Conservation (phyloP, 2,113 vertebrate genomes). For the Leptodactylus fuscus region DNA sequence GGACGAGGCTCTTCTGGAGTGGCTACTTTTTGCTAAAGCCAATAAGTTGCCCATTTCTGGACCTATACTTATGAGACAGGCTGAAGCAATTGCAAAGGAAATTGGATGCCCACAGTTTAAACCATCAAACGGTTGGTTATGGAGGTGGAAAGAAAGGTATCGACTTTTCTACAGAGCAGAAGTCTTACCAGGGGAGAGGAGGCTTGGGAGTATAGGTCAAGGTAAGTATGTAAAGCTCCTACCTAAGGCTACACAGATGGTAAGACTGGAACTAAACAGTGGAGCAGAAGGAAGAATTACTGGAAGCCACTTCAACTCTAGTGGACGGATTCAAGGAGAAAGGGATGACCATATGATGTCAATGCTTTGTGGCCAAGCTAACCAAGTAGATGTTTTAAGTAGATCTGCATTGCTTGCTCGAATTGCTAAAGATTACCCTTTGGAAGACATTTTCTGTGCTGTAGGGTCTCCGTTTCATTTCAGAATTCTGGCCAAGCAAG, state of each 20-base stretch:
- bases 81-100: constrained; percentile 54
- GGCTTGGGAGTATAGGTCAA: constrained; percentile 1
- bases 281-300: neutral
- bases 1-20: constrained; percentile 57
- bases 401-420: constrained; percentile 30
- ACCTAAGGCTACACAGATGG: constrained; percentile 1
- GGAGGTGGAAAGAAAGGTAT: constrained; percentile 59
- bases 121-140: constrained; percentile 57
- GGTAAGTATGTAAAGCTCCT: constrained; percentile 25
- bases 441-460: constrained; percentile 54
- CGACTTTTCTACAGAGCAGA: constrained; percentile 52
- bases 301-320: neutral
- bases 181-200: constrained; percentile 37
- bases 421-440: constrained; percentile 45
- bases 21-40: constrained; percentile 57
- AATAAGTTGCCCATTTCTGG: constrained; percentile 57
- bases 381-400: neutral
- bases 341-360: neutral
- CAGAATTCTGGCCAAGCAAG: constrained; percentile 29
- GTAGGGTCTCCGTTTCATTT: constrained; percentile 48
- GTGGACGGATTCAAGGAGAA: constrained; percentile 3
- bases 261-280: constrained; percentile 24
- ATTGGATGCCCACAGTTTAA: constrained; percentile 57
- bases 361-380: neutral
- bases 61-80: constrained; percentile 54